Evolutionary conservation across 2,888 invertebrate genomes (phyloP).

Genomic region (Steinernema hermaphroditum): DNA sequence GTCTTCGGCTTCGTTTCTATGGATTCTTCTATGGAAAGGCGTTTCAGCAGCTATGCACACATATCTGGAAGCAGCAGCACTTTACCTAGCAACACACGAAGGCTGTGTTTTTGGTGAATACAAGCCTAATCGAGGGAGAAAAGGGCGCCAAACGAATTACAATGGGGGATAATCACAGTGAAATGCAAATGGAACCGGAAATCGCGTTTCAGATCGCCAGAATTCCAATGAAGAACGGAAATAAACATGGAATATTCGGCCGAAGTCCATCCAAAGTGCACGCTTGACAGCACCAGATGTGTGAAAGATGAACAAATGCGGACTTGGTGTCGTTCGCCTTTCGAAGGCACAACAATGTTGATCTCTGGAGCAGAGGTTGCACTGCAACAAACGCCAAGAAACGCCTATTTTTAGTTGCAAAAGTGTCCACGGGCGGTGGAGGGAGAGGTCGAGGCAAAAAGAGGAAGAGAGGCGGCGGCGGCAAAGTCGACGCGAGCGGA

Average conservation of each 20-base stretch:
- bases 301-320: neutral
- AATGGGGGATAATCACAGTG: no score
- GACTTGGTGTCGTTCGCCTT: neutral
- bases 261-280: no score
- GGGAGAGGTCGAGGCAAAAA: neutral
- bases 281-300: neutral
- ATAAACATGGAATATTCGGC: no score
- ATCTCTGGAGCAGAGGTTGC: no score
- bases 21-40: neutral
- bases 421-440: neutral
- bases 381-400: no score
- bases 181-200: neutral
- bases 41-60: conserved; percentile 12
- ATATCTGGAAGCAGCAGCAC: neutral
- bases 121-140: no score
- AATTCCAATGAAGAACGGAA: neutral
- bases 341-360: neutral
- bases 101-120: no score
- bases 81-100: no score
- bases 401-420: no score
- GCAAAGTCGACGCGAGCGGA: neutral
- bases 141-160: no score
- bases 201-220: neutral
- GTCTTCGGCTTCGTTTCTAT: neutral
- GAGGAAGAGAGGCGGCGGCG: neutral